phyloP scores from a whole-genome alignment of 2,113 vertebrate species.

The Phaetusa simplex region DNA sequence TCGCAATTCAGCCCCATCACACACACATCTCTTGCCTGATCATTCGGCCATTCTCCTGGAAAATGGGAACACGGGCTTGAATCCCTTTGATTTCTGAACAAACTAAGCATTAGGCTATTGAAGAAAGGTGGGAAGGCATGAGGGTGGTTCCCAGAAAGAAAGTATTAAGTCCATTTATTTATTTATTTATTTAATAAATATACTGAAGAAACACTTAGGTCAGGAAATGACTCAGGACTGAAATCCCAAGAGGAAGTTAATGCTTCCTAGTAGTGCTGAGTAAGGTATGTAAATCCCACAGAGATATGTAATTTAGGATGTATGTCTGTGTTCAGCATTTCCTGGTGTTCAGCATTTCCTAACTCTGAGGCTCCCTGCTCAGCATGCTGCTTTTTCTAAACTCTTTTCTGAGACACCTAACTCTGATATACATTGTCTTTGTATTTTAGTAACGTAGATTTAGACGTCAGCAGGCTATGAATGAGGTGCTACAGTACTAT shows the following conservation, averaged over 20 bases:
- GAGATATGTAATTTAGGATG: neutral
- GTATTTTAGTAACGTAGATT: neutral
- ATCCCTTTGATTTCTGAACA: neutral
- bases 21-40: neutral
- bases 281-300: neutral
- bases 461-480: neutral
- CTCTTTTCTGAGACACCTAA: neutral
- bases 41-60: neutral
- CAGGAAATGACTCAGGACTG: neutral
- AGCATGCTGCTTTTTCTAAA: neutral
- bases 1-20: neutral
- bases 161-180: neutral
- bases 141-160: neutral
- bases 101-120: neutral
- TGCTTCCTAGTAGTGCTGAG: constrained; percentile 1
- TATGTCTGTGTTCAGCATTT: constrained; percentile 17
- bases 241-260: neutral
- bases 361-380: neutral
- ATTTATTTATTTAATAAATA: neutral
- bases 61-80: neutral
- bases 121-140: neutral
- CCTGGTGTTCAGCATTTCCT: neutral
- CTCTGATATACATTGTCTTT: neutral
- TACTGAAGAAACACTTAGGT: neutral
- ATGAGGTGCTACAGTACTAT: neutral